Evolutionary conservation across 2,113 vertebrate species (phyloP), one percentile per base, ranked within the genome.

Genomic region (Cichladusa arquata): DNA sequence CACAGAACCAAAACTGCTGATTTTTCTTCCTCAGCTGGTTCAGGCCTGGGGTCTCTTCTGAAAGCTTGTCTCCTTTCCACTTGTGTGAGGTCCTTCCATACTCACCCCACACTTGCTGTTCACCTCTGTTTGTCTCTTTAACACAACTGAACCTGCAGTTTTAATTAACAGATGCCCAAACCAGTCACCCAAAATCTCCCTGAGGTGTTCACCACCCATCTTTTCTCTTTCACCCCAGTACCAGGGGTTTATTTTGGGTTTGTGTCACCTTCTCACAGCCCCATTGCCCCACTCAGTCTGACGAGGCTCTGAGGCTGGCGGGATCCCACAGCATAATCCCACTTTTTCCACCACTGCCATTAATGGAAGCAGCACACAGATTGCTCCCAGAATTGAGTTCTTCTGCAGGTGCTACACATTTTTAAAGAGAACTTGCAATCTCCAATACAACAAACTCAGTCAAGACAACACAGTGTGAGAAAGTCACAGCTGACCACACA

Each of bases 181-280:
- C 5, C 51, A 70, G 14, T 16, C 54, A 25, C 5, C 11, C 8
- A 11, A 34, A 5, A 31, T 36, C 7, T 17, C 31, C 4, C 31
- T 0, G 0, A 19, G 5, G 13, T 2, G 0, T 9, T 29, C 78
- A 19, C 22, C 9, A 20, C 23, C 29, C 56, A 19, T 0, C 25
- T 15, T 23, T 19, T 8, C 8, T 19, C 9, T 8, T 29, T 48
- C 76, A 31, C 23, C 15, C 69, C 1, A 0, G 3, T 3, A 5
- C 34, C 20, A 20, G 15, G 11, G 11, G 7, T 26, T 8, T 19
- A 4, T 17, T 26, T 13, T 45, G 51, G 28, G 8, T 62, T 22
- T 73, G 44, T 57, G 79, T 51, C 36, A 11, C 58, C 36, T 58
- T 51, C 31, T 36, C 54, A 5, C 1, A 36, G 57, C 8, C 40